Evolutionary conservation across 2,888 invertebrate genomes (phyloP).

Genomic region (Meandrusa payeni): DNA sequence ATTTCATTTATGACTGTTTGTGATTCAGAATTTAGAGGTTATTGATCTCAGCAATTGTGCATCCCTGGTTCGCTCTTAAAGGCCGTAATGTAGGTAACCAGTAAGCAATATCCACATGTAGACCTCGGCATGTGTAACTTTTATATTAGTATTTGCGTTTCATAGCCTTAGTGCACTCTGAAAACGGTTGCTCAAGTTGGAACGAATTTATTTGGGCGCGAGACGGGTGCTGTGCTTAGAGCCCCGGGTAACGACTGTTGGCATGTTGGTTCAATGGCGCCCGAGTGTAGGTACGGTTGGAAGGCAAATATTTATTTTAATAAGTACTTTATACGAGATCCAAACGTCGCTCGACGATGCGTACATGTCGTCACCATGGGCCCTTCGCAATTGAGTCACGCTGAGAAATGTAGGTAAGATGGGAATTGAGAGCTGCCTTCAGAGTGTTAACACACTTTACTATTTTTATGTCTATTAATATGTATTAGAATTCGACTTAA

Average conservation of each 20-base stretch:
- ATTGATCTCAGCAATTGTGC: too few relatives aligned
- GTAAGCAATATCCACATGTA: slow-evolving; percentile 2
- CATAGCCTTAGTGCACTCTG: slow-evolving; percentile 39
- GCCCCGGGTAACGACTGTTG: slow-evolving; percentile 20
- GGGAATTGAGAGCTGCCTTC: slow-evolving; percentile 42
- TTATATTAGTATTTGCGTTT: slow-evolving; percentile 27
- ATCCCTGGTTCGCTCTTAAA: too few relatives aligned
- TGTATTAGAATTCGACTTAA: slow-evolving; percentile 18
- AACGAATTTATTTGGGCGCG: slow-evolving; percentile 37
- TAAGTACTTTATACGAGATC: slow-evolving; percentile 7
- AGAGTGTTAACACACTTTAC: slow-evolving; percentile 40
- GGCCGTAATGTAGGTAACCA: not conserved
- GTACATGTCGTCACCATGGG: slow-evolving; percentile 20
- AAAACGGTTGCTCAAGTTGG: slow-evolving; percentile 39
- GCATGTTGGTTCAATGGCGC: not conserved
- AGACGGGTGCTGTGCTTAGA: slow-evolving; percentile 32
- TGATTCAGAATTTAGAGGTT: too few relatives aligned
- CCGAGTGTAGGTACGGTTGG: slow-evolving; percentile 2
- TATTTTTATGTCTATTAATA: slow-evolving; percentile 37
- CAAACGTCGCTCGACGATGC: slow-evolving; percentile 5
- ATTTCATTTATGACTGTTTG: too few relatives aligned
- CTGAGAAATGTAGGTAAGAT: slow-evolving; percentile 27
- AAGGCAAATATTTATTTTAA: slow-evolving; percentile 21
- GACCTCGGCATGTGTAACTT: not conserved
- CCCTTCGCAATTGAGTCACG: slow-evolving; percentile 36